Evolutionary conservation across 2,797 vertebrate species (phyloP), one percentile per base, ranked within the genome.

Genomic region (Oceanodroma leucorhoa): DNA sequence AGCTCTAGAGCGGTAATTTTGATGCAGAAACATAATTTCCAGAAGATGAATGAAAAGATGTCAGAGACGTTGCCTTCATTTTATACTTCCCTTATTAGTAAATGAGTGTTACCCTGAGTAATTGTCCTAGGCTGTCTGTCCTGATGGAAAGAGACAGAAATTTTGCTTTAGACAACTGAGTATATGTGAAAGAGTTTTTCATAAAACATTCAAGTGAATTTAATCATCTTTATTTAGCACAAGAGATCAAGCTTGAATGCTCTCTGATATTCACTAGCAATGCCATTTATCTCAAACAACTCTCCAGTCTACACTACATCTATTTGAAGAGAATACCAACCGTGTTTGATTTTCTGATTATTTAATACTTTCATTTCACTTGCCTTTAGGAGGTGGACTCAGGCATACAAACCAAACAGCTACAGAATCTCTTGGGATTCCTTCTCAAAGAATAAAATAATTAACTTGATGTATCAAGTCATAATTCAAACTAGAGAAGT

Each of bases 301-400:
- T 70, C 60, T 83, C 40, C 36, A 84, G 60, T 40, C 70, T 58
- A 7, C 1, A 3, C 26, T 55, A 48, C n/a, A 9, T 60, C 62
- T 89, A 1, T 84, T 70, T 94, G 80, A 91, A 79, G 32, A 92
- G 23, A 90, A 54, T 67, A 87, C 14, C 43, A 71, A 67, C 30
- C 5, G 16, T 80, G 48, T 87, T 91, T 94, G 93, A 78, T 55
- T 93, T 96, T 85, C 80, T 87, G 71, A 91, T 92, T 94, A 54
- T 87, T 94, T 93, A 90, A 85, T 90, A 72, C 23, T 61, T 91
- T 58, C 4, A 87, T 94, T 88, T 88, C 45, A 60, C 45, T 87
- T 88, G 58, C 83, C 48, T 92, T 91, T 57, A 72, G 69, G 71
- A 95, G 11, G 50, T 89, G 64, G 66, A 84, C 50, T 88, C 36